phyloP scores from a whole-genome alignment of 1,140 invertebrate genomes.

The Drosophila paulistorum region DNA sequence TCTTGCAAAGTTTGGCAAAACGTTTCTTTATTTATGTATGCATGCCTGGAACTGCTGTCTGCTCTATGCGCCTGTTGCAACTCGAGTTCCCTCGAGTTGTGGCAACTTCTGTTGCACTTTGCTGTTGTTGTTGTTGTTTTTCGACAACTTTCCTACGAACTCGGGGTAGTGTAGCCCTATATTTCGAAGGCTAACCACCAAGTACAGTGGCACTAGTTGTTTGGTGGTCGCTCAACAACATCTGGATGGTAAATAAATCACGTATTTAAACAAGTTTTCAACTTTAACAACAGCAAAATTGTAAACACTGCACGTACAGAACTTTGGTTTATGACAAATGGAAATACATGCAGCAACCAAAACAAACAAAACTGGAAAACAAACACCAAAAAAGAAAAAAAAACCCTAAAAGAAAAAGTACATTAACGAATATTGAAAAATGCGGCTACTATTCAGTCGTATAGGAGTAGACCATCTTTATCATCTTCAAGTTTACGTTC shows the following conservation, averaged over 20 bases:
- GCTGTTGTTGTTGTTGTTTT: conserved; percentile 46
- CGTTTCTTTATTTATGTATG: conserved; percentile 76
- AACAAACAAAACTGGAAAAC: conserved; percentile 22
- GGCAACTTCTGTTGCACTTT: conserved; percentile 71
- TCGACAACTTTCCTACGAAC: conserved; percentile 49
- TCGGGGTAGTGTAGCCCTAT: conserved; percentile 34
- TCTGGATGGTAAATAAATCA: conserved; percentile 76
- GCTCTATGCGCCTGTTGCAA: conserved; percentile 67
- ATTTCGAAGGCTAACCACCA: conserved; percentile 26
- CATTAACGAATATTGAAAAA: neutral
- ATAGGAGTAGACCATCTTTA: conserved; percentile 45
- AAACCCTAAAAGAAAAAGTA: neutral
- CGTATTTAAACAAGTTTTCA: conserved; percentile 79
- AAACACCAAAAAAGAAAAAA: conserved; percentile 2
- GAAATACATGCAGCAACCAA: conserved; percentile 32
- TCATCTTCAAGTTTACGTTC: conserved; percentile 57
- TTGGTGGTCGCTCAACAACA: conserved; percentile 54
- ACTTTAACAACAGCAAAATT: conserved; percentile 48
- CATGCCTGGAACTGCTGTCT: conserved; percentile 3
- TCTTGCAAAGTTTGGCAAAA: conserved; percentile 53
- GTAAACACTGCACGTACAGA: conserved; percentile 74
- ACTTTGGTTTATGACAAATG: conserved; percentile 80
- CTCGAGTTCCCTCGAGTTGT: conserved; percentile 24
- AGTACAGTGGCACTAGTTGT: conserved; percentile 38
- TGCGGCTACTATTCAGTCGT: conserved; percentile 33